A percentile compares a stretch with the other conserved stretches of the same genome.
Evolutionary conservation across 2,888 invertebrate genomes (phyloP).

Genomic region (Bruchidius siliquastri): DNA sequence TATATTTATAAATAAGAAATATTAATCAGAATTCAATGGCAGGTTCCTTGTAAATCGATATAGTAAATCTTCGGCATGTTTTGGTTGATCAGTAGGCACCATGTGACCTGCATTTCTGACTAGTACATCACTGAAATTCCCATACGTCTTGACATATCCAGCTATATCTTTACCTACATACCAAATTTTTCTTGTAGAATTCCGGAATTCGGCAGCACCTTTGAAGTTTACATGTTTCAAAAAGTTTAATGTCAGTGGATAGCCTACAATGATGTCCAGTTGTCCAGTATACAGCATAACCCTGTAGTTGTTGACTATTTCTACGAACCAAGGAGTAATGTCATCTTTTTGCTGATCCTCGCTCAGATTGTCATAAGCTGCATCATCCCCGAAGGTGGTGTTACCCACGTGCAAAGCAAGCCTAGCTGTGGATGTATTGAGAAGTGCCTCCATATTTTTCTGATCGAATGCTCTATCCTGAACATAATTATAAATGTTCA

Average conservation of each 20-base stretch:
- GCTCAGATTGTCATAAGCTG: background rate
- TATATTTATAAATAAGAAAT: background rate
- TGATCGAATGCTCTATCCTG: background rate
- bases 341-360: background rate
- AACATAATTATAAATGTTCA: background rate
- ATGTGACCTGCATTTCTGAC: conserved; percentile 6
- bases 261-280: background rate
- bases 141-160: background rate
- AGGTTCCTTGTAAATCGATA: conserved; percentile 1
- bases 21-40: background rate
- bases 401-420: background rate
- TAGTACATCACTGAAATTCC: conserved; percentile 2
- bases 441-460: background rate
- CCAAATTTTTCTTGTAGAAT: background rate
- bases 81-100: conserved; percentile 3
- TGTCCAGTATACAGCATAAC: conserved; percentile 3
- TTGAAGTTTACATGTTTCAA: background rate
- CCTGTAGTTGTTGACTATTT: background rate
- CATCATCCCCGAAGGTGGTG: background rate
- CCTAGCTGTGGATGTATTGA: background rate
- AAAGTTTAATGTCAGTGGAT: background rate
- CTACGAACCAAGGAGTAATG: background rate
- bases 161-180: conserved; percentile 1
- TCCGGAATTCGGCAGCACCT: background rate
- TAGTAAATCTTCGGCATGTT: background rate